Conservation (phyloP, 2,113 vertebrate genomes). For the Corythaixoides concolor region DNA sequence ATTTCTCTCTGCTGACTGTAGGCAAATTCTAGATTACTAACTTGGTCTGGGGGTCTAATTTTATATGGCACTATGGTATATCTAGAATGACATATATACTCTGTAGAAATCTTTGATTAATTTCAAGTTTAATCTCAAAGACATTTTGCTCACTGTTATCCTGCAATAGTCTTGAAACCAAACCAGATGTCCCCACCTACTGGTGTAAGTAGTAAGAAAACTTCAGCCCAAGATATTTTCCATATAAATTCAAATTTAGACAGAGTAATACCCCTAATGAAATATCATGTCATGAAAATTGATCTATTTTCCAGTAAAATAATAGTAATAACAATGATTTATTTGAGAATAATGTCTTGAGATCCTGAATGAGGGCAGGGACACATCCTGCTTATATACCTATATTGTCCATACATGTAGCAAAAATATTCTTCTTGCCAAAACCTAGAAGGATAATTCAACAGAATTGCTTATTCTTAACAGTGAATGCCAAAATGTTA, state of each 20-base stretch:
- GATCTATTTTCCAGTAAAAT: conserved; percentile 7
- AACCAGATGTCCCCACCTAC: not conserved
- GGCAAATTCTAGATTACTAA: not conserved
- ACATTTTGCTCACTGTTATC: not conserved
- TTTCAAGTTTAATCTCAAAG: not conserved
- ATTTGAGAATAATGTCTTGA: not conserved
- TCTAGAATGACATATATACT: not conserved
- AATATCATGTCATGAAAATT: not conserved
- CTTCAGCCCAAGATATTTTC: not conserved
- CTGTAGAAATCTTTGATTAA: not conserved
- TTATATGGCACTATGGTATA: not conserved
- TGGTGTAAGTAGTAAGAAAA: not conserved
- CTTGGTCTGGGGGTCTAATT: not conserved
- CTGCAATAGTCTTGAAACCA: not conserved
- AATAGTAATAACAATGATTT: not conserved
- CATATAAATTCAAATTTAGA: not conserved
- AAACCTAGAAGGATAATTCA: not conserved
- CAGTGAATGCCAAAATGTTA: not conserved
- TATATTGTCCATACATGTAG: not conserved
- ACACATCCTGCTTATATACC: not conserved
- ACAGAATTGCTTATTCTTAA: conserved; percentile 4
- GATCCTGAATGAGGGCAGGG: not conserved
- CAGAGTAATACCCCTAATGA: not conserved
- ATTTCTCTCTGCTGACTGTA: not conserved
- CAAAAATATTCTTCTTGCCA: not conserved